These are phyloP conservation scores for Amphiprion clarkii DNA, from an alignment of 2,797 vertebrate species.

Conservation along the genomic window DNA sequence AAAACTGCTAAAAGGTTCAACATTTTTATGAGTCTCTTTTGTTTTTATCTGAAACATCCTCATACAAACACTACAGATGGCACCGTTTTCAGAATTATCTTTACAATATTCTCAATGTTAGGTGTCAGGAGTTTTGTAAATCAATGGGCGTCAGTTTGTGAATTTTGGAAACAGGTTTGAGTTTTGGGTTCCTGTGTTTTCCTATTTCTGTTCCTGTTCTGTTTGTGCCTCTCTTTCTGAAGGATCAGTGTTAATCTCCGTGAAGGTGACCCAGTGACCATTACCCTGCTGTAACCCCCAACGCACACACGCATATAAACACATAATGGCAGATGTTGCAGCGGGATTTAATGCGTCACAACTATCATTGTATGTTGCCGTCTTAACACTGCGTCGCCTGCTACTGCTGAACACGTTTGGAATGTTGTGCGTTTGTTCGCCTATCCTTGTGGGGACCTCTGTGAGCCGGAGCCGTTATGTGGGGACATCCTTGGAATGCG, in stretches of 20 bases:
- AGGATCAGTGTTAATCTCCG: conserved; percentile 54
- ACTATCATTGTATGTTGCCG: conserved; percentile 22
- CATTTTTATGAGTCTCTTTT: no score
- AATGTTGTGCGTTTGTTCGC: not conserved
- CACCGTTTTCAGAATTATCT: no score
- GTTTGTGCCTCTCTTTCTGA: conserved; percentile 2
- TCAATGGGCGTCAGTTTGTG: not conserved
- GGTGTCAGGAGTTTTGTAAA: no score
- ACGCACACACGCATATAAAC: conserved; percentile 6
- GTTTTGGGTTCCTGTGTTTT: not conserved
- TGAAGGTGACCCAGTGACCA: conserved; percentile 51
- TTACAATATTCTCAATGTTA: no score
- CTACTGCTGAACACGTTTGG: not conserved
- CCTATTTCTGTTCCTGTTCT: not conserved
- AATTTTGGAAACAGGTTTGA: not conserved
- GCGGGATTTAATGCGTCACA: conserved; percentile 39
- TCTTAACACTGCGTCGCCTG: conserved; percentile 36
- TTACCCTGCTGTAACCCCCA: conserved; percentile 18
- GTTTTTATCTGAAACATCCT: no score
- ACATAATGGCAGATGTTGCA: conserved; percentile 50
- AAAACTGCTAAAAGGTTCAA: no score
- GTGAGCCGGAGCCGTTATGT: not conserved
- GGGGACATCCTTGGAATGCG: not conserved
- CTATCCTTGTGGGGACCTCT: not conserved
- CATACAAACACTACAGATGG: no score